phyloP scores from a whole-genome alignment of 2,888 invertebrate genomes.

The Paralinhomoeus sp. region DNA sequence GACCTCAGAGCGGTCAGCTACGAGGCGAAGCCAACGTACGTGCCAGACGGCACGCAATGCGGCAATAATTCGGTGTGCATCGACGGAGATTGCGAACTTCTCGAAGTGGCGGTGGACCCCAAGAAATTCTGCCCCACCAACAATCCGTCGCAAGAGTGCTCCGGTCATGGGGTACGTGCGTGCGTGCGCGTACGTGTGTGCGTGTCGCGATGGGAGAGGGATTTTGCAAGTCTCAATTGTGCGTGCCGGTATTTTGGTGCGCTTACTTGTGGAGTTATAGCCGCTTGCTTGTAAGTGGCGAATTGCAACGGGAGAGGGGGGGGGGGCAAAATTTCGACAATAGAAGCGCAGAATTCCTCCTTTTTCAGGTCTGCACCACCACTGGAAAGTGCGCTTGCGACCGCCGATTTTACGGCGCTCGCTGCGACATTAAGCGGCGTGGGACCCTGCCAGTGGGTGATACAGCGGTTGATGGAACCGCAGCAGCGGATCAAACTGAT shows the following conservation, averaged over 20 bases:
- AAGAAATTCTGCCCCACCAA: constrained; percentile 66
- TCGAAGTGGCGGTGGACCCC: no score
- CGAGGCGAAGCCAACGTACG: no score
- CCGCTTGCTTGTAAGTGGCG: no score
- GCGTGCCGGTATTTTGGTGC: background rate
- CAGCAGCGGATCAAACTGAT: no score
- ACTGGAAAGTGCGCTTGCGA: constrained; percentile 72
- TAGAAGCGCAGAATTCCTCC: background rate
- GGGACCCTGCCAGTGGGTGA: constrained; percentile 1
- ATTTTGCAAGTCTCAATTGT: background rate
- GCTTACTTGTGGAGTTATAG: no score
- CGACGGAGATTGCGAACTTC: no score
- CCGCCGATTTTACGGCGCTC: constrained; percentile 36
- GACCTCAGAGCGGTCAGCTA: no score
- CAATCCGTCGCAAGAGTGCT: constrained; percentile 66
- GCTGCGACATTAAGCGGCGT: constrained; percentile 23
- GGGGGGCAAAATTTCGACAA: no score
- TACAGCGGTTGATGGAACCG: no score
- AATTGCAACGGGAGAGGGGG: no score
- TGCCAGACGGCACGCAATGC: no score
- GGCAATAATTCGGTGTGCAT: no score
- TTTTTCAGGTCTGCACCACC: constrained; percentile 61
- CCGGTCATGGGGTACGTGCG: constrained; percentile 72
- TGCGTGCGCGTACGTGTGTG: background rate
- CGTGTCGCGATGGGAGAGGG: background rate